Conservation (phyloP, 1,140 invertebrate species). For the Drosophila yakuba region DNA sequence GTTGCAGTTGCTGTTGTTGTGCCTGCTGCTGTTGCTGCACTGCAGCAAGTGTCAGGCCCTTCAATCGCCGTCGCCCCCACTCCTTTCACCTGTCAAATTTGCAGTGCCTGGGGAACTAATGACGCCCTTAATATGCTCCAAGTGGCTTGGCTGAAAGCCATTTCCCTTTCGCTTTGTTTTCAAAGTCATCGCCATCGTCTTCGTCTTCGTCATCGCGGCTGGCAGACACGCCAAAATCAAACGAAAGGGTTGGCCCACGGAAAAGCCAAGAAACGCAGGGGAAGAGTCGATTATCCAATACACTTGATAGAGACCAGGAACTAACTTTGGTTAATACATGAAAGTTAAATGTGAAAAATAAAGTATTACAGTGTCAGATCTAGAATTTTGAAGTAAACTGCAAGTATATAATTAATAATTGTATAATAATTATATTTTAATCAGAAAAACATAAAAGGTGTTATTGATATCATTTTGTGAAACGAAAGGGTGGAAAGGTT, state of each 20-base stretch:
- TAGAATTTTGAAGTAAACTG: no score
- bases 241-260: slow-evolving; percentile 53
- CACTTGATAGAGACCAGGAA: slow-evolving; percentile 1
- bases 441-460: no score
- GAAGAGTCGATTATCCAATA: slow-evolving; percentile 15
- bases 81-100: slow-evolving; percentile 65
- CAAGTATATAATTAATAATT: no score
- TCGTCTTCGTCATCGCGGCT: slow-evolving; percentile 38
- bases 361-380: no score
- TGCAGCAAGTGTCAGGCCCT: slow-evolving; percentile 72
- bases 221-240: slow-evolving; percentile 75
- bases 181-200: slow-evolving; percentile 67
- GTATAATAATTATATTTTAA: no score
- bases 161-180: slow-evolving; percentile 75
- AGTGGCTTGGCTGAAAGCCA: slow-evolving; percentile 73
- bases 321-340: neutral
- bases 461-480: no score
- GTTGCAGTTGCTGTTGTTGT: slow-evolving; percentile 1
- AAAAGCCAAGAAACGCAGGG: neutral
- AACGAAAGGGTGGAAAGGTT: no score
- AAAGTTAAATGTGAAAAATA: no score
- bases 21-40: slow-evolving; percentile 34
- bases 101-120: slow-evolving; percentile 73
- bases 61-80: slow-evolving; percentile 28
- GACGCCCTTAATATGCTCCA: slow-evolving; percentile 81